Conservation (phyloP, 2,888 invertebrate species). For the Agrochola lota region DNA sequence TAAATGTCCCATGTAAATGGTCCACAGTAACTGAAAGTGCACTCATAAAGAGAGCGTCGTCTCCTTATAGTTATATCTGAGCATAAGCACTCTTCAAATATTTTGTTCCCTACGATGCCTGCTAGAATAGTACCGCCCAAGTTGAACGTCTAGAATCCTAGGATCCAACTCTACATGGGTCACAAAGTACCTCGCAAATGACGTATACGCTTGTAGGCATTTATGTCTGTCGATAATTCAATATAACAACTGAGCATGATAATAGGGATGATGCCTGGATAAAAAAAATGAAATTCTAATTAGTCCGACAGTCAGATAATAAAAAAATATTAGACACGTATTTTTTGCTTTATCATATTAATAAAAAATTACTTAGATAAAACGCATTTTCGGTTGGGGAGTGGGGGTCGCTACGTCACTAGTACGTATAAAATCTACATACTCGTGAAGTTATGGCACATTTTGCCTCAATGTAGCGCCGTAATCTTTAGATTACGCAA, state of each 20-base stretch:
- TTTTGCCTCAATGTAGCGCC: too few relatives aligned
- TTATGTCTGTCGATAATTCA: slow-evolving; percentile 48
- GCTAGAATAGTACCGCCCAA: slow-evolving; percentile 35
- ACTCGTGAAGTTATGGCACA: too few relatives aligned
- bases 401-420: too few relatives aligned
- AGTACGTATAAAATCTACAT: too few relatives aligned
- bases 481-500: too few relatives aligned
- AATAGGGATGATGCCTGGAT: too few relatives aligned
- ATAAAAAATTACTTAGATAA: too few relatives aligned
- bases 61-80: slow-evolving; percentile 36
- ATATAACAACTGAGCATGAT: slow-evolving; percentile 70
- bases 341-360: too few relatives aligned
- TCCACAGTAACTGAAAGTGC: slow-evolving; percentile 48
- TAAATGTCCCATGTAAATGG: slow-evolving; percentile 69
- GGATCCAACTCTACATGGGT: slow-evolving; percentile 64
- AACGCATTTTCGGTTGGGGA: too few relatives aligned
- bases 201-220: slow-evolving; percentile 73
- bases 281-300: too few relatives aligned
- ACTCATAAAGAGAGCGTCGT: slow-evolving; percentile 38
- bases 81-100: slow-evolving; percentile 44
- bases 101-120: slow-evolving; percentile 51
- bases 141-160: slow-evolving; percentile 37
- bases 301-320: too few relatives aligned
- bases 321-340: too few relatives aligned
- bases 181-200: slow-evolving; percentile 62